Evolutionary conservation across 2,888 invertebrate species (phyloP).

Genomic region (Drosophila peninsularis): DNA sequence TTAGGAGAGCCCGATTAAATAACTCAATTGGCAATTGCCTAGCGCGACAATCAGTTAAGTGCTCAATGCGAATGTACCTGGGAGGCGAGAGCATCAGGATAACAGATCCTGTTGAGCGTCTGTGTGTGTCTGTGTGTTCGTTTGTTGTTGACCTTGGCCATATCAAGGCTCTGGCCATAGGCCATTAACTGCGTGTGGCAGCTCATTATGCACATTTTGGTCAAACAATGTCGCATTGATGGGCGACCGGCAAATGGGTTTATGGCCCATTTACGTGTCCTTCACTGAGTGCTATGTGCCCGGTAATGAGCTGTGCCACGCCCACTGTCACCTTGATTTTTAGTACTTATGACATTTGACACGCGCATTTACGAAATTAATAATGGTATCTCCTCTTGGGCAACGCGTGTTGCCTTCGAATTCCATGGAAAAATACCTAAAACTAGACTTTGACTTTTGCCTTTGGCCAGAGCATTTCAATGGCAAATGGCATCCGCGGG

Average conservation of each 20-base stretch:
- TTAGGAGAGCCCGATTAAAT: constrained; percentile 48
- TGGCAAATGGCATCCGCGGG: constrained; percentile 60
- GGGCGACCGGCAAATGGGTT: constrained; percentile 51
- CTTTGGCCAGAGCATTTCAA: constrained; percentile 7
- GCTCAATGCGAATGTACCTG: neutral
- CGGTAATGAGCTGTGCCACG: constrained; percentile 52
- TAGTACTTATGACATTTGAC: constrained; percentile 65
- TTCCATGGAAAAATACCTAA: constrained; percentile 24
- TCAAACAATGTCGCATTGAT: constrained; percentile 69
- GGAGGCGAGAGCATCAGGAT: constrained; percentile 7
- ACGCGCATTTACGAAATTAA: constrained; percentile 77
- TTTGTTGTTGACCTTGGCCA: constrained; percentile 34
- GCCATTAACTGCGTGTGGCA: constrained; percentile 84
- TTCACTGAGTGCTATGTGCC: constrained; percentile 29
- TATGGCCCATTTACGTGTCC: constrained; percentile 61
- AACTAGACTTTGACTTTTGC: constrained; percentile 36
- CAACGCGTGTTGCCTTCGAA: constrained; percentile 53
- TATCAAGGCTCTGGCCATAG: constrained; percentile 58
- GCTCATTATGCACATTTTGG: constrained; percentile 77
- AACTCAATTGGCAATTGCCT: constrained; percentile 59
- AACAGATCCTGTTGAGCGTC: constrained; percentile 13
- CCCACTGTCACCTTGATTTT: constrained; percentile 68
- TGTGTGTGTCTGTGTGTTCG: constrained; percentile 2
- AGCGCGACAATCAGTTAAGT: constrained; percentile 30
- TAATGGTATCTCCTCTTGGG: constrained; percentile 59